Base-by-base conservation (phyloP, 2,113 vertebrate species). In the Emydura subglobosa region DNA sequence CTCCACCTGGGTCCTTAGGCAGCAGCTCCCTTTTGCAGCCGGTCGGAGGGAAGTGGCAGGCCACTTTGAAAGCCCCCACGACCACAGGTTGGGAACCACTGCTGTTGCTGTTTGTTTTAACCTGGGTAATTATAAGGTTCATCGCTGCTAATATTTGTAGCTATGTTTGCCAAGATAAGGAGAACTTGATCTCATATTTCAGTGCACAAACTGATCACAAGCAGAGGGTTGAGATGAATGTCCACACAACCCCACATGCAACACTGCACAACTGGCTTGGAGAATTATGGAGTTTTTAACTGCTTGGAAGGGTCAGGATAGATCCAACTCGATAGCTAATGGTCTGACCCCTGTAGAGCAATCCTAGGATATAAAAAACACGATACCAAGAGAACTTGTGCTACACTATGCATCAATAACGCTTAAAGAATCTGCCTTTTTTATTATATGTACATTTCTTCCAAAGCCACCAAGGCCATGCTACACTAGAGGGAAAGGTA, bases 251-350 rank as follows among this genome's bases (percentile, higher is more conserved):
- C 17, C 57, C n/a, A 50, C 34, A 39, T 27, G 13, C 1, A 24
- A 68, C 50, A 3, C n/a, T 0, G 21, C 51, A 14, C 17, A 21
- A 14, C 1, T 1, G 2, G 3, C 10, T 0, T 24, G 34, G 65
- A 72, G 74, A 25, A 47, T 47, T 47, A 16, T 1, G 0, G 27
- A 50, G 6, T 13, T 21, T 65, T 24, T 31, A 83, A 51, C 24
- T 25, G 4, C 0, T 78, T 5, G 9, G 42, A 59, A 47, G 51
- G 44, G 80, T 61, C 24, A 1, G 39, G 42, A 49, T 11, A 51
- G 21, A 80, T 51, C 31, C 79, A 76, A 34, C 19, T 24, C 5
- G 3, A 79, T 25, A 9, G 76, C 76, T 49, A 31, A 31, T 2
- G 34, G 9, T 65, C 65, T 21, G 34, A 68, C 19, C 65, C 55